Evolutionary conservation across 1,140 invertebrate species (phyloP).

Genomic region (Zeugodacus cucurbitae): DNA sequence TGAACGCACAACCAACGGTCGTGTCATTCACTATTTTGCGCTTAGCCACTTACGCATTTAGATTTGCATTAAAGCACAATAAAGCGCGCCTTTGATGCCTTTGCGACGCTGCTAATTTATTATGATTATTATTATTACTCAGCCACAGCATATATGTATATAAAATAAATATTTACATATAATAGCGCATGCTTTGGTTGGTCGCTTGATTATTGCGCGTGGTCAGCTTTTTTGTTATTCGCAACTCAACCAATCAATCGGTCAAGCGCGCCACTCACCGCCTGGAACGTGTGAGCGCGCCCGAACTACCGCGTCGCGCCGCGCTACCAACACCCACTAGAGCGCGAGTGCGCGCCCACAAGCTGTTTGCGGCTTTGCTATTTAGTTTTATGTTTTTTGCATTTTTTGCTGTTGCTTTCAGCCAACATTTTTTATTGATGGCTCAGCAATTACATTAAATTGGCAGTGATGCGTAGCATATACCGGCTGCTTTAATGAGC

Average conservation of each 20-base stretch:
- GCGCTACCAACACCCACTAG: neutral
- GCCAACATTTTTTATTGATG: constrained; percentile 20
- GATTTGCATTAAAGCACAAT: constrained; percentile 30
- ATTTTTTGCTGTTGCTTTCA: neutral
- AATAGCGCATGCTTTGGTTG: neutral
- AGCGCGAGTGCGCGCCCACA: neutral
- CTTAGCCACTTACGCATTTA: neutral
- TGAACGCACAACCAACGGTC: neutral
- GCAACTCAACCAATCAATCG: neutral
- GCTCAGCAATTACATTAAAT: constrained; percentile 37
- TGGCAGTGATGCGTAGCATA: constrained; percentile 35
- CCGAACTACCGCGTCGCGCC: neutral
- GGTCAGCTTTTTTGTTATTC: neutral
- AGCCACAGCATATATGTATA: neutral
- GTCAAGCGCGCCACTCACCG: neutral
- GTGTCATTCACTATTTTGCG: neutral
- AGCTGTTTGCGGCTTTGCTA: neutral
- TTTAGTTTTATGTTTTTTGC: neutral
- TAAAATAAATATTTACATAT: neutral
- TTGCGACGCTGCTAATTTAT: constrained; percentile 26
- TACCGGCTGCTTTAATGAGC: constrained; percentile 15
- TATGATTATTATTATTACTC: neutral
- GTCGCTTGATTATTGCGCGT: neutral
- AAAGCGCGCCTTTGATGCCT: constrained; percentile 33
- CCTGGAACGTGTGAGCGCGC: neutral